Evolutionary conservation across 2,797 vertebrate genomes (phyloP), one percentile per base, ranked within the genome.

Genomic region (Mus minutoides): DNA sequence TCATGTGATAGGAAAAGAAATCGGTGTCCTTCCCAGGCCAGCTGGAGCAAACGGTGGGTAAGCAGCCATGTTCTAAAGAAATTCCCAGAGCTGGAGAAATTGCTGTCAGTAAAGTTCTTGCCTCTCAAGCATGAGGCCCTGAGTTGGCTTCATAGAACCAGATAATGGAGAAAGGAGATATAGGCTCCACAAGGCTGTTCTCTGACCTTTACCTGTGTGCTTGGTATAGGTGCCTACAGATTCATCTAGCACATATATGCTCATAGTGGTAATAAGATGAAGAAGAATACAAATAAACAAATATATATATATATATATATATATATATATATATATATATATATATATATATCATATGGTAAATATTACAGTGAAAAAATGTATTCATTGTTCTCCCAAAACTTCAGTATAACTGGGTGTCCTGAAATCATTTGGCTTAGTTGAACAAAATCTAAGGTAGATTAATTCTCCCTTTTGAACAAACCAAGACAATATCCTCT

Each of bases 381-480:
- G 7, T 29, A 90, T 43, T 77, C 40, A 67, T 24, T 43, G 12
- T 84, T 84, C 62, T 79, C 26, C 37, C 79, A 12, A 94, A 95
- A 87, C 83, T 71, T 37, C 40, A 86, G 89, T 96, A 58, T 88
- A 89, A 85, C 4, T 64, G 12, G 40, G 17, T 21, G 13, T 40
- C 71, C 37, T 94, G 6, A 60, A 76, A 78, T 96, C 80, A 54
- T 78, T 95, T 80, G 86, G 52, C 52, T 85, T 22, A 49, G 37
- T 77, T 79, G 67, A 58, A 91, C n/a, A 64, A 64, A 54, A 16
- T 80, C 52, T 84, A 16, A n/a, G n/a, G 6, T 43, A 49, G 56
- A 69, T 92, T 52, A 76, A 71, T 40, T 87, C 11, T 91, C 37
- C 88, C 60, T 85, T 92, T 77, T 56, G 29, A 92, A 37, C 52